A percentile compares a stretch with the other conserved stretches of the same genome.
These are phyloP conservation scores for Polyodon spathula DNA, from an alignment of 2,113 vertebrate species.

Conservation along the genomic window DNA sequence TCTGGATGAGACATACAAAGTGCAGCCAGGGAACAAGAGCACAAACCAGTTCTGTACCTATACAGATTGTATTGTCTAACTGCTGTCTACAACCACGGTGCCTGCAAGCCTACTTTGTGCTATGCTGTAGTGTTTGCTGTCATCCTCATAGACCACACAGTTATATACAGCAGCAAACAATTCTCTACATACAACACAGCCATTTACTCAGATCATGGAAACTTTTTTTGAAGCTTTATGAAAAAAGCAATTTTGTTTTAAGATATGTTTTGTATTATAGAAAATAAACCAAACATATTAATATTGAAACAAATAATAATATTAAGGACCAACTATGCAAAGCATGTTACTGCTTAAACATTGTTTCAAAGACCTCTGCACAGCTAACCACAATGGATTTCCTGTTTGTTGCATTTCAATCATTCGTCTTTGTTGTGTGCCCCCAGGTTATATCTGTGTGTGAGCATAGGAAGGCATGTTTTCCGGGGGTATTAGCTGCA, in stretches of 20 bases:
- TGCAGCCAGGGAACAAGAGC: no score
- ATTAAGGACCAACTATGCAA: slow-evolving; percentile 28
- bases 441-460: slow-evolving; percentile 1
- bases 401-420: slow-evolving; percentile 3
- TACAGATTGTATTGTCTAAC: no score
- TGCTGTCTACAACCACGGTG: no score
- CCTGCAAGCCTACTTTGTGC: no score
- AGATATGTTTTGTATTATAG: background rate
- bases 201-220: no score
- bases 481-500: background rate
- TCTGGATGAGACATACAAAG: no score
- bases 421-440: background rate
- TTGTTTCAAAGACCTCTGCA: background rate
- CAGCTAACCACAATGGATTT: slow-evolving; percentile 1
- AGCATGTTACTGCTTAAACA: slow-evolving; percentile 2
- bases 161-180: no score
- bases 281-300: background rate
- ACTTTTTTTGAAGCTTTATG: no score
- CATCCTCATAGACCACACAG: no score
- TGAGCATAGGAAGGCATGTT: background rate
- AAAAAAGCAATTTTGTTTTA: background rate
- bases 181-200: no score
- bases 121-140: no score
- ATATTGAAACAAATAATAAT: background rate
- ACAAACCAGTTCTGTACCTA: no score